Evolutionary conservation across 2,113 vertebrate species (phyloP).

Genomic region (Poeciliopsis prolifica): DNA sequence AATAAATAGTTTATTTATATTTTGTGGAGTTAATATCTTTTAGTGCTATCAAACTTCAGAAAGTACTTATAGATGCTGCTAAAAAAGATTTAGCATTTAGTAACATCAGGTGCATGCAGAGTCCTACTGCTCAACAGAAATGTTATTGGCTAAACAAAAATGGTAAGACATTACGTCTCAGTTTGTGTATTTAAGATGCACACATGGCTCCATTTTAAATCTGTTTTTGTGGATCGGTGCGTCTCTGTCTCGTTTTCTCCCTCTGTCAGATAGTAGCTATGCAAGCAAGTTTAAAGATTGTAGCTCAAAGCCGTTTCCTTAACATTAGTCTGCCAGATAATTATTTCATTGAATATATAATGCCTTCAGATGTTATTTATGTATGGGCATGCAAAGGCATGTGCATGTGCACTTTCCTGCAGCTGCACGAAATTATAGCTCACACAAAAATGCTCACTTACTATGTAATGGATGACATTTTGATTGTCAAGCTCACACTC

Average conservation of each 20-base stretch:
- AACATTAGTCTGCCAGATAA: conserved; percentile 4
- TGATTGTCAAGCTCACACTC: conserved; percentile 25
- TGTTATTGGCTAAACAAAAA: conserved; percentile 4
- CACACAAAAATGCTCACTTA: conserved; percentile 6
- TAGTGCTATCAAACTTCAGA: not conserved
- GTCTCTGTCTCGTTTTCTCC: not conserved
- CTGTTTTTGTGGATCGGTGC: not conserved
- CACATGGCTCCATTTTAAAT: not conserved
- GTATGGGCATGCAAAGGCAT: conserved; percentile 6
- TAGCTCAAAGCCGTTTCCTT: conserved; percentile 7
- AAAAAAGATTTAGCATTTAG: not conserved
- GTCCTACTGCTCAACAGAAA: not conserved
- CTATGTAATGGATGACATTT: conserved; percentile 24
- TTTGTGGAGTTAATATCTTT: not conserved
- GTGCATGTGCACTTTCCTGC: not conserved
- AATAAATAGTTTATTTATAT: not conserved
- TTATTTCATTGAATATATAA: conserved; percentile 5
- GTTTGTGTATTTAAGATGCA: not conserved
- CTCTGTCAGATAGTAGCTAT: not conserved
- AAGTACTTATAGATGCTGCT: not conserved
- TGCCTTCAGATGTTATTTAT: conserved; percentile 4
- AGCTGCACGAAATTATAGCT: conserved; percentile 9
- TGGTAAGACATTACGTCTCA: conserved; percentile 7
- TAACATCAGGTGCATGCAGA: not conserved
- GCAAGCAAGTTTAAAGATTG: not conserved